These are phyloP conservation scores for Phyllotis vaccarum DNA, from an alignment of 2,797 vertebrate genomes.

Conservation along the genomic window DNA sequence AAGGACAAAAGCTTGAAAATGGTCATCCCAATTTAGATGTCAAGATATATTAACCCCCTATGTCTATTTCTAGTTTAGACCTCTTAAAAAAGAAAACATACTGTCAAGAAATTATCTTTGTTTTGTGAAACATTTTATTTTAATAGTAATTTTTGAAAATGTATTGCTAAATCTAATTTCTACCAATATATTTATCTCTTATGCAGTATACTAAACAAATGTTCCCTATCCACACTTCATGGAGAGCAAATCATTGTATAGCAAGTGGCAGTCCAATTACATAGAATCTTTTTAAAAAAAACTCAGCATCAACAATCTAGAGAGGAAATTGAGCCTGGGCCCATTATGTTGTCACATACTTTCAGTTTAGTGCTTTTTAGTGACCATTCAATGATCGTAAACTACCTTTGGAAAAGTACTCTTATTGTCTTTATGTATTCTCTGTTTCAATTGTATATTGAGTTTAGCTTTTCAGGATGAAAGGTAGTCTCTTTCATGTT, in stretches of 20 bases:
- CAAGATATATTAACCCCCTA: not conserved
- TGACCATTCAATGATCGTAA: conserved; percentile 74
- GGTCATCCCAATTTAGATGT: not conserved
- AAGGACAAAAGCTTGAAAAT: conserved; percentile 45
- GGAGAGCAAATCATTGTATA: conserved; percentile 29
- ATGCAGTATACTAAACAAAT: conserved; percentile 48
- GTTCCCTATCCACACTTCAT: not conserved
- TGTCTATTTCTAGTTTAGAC: conserved; percentile 15
- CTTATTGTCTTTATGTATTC: conserved; percentile 77
- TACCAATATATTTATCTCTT: not conserved
- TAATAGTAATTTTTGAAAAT: conserved; percentile 44
- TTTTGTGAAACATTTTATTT: not conserved
- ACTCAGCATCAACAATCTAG: conserved; percentile 39
- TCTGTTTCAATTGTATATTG: conserved; percentile 73
- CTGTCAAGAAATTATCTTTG: not conserved
- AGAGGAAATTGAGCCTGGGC: conserved; percentile 60
- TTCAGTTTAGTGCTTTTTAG: conserved; percentile 72
- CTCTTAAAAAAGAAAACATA: not conserved
- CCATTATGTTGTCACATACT: conserved; percentile 47
- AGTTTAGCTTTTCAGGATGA: conserved; percentile 80
- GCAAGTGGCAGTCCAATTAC: conserved; percentile 63
- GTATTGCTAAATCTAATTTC: conserved; percentile 49
- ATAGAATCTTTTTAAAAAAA: conserved; percentile 53
- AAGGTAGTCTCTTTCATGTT: conserved; percentile 81
- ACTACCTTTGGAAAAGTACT: conserved; percentile 58